A percentile compares a stretch with the other conserved stretches of the same genome.
Evolutionary conservation across 2,888 invertebrate species (phyloP).

Genomic region (Ophion ellenae): DNA sequence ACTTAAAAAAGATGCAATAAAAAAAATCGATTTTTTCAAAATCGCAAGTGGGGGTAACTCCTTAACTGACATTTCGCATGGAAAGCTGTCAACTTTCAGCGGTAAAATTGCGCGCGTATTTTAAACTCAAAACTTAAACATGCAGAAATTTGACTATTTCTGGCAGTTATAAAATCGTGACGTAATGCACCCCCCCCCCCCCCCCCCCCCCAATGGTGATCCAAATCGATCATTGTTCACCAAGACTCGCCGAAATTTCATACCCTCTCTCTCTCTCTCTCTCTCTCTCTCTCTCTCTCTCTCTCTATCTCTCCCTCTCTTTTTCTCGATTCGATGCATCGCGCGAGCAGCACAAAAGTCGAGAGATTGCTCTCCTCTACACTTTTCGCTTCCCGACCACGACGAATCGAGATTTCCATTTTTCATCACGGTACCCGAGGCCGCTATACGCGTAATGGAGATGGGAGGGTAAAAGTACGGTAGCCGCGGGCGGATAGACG

Average conservation of each 20-base stretch:
- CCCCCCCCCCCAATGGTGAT: not conserved
- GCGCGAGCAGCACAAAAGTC: constrained; percentile 45
- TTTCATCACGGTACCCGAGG: constrained; percentile 79
- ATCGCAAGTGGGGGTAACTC: too few relatives aligned
- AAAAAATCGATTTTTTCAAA: too few relatives aligned
- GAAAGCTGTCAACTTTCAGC: too few relatives aligned
- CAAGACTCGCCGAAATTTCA: not conserved
- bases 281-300: not conserved
- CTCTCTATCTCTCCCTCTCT: not conserved
- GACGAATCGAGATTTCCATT: constrained; percentile 81
- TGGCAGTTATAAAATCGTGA: too few relatives aligned
- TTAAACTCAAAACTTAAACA: too few relatives aligned
- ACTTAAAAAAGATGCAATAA: too few relatives aligned
- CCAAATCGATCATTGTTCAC: constrained; percentile 25
- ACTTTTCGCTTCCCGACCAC: constrained; percentile 58
- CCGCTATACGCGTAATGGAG: constrained; percentile 64
- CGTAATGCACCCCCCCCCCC: too few relatives aligned
- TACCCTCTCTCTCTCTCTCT: not conserved
- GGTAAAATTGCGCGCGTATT: too few relatives aligned
- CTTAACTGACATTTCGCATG: too few relatives aligned
- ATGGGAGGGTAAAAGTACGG: constrained; percentile 61
- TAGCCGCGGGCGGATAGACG: constrained; percentile 66
- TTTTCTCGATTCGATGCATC: constrained; percentile 16
- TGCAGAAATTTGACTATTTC: too few relatives aligned
- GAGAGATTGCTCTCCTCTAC: constrained; percentile 48